Conservation (phyloP, 2,113 vertebrate species). For the Gavia stellata region DNA sequence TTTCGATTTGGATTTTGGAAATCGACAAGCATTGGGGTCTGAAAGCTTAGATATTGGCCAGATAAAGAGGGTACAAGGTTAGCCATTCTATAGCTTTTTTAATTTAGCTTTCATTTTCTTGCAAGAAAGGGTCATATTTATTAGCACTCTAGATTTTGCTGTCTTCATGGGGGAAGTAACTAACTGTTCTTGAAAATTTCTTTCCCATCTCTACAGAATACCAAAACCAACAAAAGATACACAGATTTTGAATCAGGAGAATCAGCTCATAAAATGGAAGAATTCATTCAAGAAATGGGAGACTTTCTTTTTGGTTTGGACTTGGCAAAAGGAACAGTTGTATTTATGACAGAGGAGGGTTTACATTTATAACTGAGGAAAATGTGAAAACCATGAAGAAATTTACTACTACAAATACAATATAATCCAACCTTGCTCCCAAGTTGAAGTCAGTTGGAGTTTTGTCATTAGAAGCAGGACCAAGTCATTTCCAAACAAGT, state of each 20-base stretch:
- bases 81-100: neutral
- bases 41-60: neutral
- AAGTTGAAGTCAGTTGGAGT: neutral
- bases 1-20: neutral
- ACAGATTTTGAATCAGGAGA: neutral
- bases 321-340: neutral
- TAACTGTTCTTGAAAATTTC: neutral
- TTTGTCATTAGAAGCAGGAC: neutral
- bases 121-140: neutral
- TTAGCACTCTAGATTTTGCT: neutral
- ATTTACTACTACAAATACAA: neutral
- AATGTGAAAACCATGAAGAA: neutral
- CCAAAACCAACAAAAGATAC: neutral
- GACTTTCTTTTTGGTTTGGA: neutral
- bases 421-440: neutral
- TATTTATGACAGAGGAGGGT: neutral
- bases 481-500: neutral
- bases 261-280: neutral
- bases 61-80: neutral
- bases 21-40: neutral
- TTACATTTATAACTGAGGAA: neutral
- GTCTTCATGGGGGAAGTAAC: neutral
- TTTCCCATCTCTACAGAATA: neutral
- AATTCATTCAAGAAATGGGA: neutral
- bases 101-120: neutral